phyloP scores from a whole-genome alignment of 2,888 invertebrate species.

The Aporophyla lueneburgensis region DNA sequence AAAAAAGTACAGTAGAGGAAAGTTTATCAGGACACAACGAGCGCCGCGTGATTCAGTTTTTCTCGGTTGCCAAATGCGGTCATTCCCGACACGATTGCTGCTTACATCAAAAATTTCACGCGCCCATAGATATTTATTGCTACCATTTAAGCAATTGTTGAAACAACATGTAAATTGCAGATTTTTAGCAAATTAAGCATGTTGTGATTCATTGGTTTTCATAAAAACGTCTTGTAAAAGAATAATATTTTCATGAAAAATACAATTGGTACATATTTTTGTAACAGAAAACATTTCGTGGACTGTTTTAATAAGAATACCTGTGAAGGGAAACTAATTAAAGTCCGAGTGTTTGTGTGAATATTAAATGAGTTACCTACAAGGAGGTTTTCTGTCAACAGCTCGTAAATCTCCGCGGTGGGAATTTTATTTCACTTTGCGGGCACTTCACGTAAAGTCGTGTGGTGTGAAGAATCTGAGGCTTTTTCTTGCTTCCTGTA shows the following conservation, averaged over 20 bases:
- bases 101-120: slow-evolving; percentile 64
- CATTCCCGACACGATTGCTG: slow-evolving; percentile 58
- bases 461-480: slow-evolving; percentile 38
- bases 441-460: slow-evolving; percentile 53
- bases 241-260: not conserved
- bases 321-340: slow-evolving; percentile 72
- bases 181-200: slow-evolving; percentile 36
- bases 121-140: slow-evolving; percentile 52
- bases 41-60: slow-evolving; percentile 46
- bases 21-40: slow-evolving; percentile 55
- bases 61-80: slow-evolving; percentile 65
- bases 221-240: slow-evolving; percentile 14
- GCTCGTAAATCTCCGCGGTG: slow-evolving; percentile 68
- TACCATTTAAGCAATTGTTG: slow-evolving; percentile 55
- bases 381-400: slow-evolving; percentile 66
- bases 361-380: slow-evolving; percentile 70
- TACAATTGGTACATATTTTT: slow-evolving; percentile 5
- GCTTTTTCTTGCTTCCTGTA: slow-evolving; percentile 43
- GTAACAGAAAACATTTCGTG: slow-evolving; percentile 19
- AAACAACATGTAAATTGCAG: slow-evolving; percentile 39
- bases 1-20: slow-evolving; percentile 33
- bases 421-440: slow-evolving; percentile 55
- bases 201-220: slow-evolving; percentile 25
- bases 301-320: slow-evolving; percentile 27
- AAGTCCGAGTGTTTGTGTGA: slow-evolving; percentile 72